Evolutionary conservation across 2,797 vertebrate species (phyloP).

Genomic region (Gallirallus australis): DNA sequence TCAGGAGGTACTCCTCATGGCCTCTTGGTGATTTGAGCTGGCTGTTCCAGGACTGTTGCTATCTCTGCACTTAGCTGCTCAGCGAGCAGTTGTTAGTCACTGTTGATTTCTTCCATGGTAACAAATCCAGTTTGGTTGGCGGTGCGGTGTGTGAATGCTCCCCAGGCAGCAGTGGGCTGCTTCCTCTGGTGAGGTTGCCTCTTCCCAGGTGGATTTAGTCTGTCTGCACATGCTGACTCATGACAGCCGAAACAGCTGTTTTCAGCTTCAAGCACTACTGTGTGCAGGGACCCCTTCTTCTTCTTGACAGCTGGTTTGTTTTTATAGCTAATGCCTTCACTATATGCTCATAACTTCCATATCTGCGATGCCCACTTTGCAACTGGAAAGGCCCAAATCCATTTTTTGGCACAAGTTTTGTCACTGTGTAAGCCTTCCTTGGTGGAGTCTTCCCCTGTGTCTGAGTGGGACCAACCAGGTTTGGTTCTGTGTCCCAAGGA

Average conservation of each 20-base stretch:
- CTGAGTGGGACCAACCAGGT: background rate
- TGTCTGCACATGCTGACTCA: conserved; percentile 73
- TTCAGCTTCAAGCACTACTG: conserved; percentile 73
- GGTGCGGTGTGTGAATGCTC: conserved; percentile 24
- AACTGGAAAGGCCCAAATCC: conserved; percentile 18
- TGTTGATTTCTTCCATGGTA: conserved; percentile 69
- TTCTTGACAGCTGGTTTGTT: conserved; percentile 72
- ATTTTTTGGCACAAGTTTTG: background rate
- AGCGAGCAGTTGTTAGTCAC: conserved; percentile 50
- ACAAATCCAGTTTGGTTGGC: conserved; percentile 59
- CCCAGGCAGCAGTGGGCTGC: conserved; percentile 45
- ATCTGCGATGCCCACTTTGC: conserved; percentile 44
- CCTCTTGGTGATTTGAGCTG: conserved; percentile 12
- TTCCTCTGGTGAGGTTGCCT: conserved; percentile 70
- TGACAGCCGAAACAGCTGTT: conserved; percentile 71
- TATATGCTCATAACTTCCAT: conserved; percentile 69
- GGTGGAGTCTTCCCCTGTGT: background rate
- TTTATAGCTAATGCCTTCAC: conserved; percentile 68
- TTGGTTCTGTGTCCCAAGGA: background rate
- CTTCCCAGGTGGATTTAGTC: conserved; percentile 73
- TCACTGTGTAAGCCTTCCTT: background rate
- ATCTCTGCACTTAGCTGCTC: conserved; percentile 29
- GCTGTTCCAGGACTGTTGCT: conserved; percentile 22
- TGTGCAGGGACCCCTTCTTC: conserved; percentile 70
- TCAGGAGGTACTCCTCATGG: background rate